A percentile compares a stretch with the other conserved stretches of the same genome.
phyloP scores from a whole-genome alignment of 2,888 invertebrate genomes.

The Thera britannica region DNA sequence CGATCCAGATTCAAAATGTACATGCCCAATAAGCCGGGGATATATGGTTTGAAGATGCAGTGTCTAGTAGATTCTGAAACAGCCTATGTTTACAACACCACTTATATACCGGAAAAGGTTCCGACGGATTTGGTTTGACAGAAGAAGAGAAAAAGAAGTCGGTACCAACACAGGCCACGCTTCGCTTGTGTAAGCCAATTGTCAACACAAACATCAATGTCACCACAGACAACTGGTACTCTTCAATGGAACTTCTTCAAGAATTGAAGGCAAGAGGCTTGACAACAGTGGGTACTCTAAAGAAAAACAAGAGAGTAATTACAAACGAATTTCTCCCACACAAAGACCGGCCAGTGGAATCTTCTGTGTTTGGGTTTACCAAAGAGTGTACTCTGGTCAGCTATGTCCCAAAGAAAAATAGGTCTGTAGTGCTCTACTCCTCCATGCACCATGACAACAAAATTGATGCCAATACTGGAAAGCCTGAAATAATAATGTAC shows the following conservation, averaged over 20 bases:
- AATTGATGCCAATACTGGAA: conserved; percentile 21
- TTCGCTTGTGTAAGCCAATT: conserved; percentile 32
- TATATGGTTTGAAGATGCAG: conserved; percentile 25
- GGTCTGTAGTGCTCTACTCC: conserved; percentile 34
- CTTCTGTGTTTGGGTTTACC: conserved; percentile 29
- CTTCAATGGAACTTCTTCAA: conserved; percentile 32
- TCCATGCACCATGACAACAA: conserved; percentile 33
- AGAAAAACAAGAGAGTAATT: conserved; percentile 30
- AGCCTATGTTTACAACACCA: conserved; percentile 17
- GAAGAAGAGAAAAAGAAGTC: conserved; percentile 29
- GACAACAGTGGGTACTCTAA: conserved; percentile 24
- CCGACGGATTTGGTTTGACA: conserved; percentile 22
- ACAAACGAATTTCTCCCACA: conserved; percentile 27
- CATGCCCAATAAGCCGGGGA: conserved; percentile 28
- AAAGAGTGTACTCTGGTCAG: conserved; percentile 28
- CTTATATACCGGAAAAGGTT: conserved; percentile 14
- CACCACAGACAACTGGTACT: conserved; percentile 33
- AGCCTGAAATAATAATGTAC: conserved; percentile 41
- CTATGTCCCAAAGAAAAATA: conserved; percentile 35
- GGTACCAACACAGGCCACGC: conserved; percentile 33
- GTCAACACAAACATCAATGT: conserved; percentile 30
- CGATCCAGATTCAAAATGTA: conserved; percentile 22
- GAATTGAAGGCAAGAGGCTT: conserved; percentile 25
- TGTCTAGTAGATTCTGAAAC: conserved; percentile 21
- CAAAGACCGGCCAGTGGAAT: conserved; percentile 13